Conservation (phyloP, 2,113 vertebrate species). For the Pogonocichla stellata region DNA sequence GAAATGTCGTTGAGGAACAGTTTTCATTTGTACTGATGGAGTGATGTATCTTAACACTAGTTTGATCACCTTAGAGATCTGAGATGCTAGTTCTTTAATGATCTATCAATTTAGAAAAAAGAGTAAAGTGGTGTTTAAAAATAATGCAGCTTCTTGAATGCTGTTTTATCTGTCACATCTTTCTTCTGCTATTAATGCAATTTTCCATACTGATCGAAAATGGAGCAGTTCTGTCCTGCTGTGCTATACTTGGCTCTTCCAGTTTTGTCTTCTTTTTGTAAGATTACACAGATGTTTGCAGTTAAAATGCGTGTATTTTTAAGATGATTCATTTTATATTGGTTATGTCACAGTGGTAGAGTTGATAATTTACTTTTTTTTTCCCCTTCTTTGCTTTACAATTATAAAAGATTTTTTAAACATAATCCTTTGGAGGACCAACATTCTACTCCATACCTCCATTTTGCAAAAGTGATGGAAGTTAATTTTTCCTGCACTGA, state of each 20-base stretch:
- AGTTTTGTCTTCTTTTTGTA: neutral
- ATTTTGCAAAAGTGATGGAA: neutral
- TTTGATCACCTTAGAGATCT: neutral
- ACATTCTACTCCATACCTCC: neutral
- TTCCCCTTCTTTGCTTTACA: neutral
- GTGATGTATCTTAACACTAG: neutral
- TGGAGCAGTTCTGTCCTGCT: neutral
- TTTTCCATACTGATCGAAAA: neutral
- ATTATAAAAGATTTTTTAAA: neutral
- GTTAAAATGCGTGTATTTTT: neutral
- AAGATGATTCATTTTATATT: neutral
- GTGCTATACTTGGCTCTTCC: neutral
- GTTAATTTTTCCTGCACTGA: neutral
- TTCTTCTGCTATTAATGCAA: neutral
- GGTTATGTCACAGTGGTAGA: neutral
- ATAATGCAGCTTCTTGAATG: neutral
- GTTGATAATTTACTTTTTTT: neutral
- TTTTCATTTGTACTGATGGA: neutral
- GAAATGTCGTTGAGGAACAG: neutral
- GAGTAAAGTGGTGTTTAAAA: neutral
- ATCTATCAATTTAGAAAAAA: neutral
- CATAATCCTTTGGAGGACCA: neutral
- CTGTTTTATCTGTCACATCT: neutral
- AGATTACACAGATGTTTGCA: neutral
- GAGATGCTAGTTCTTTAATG: neutral